A percentile compares a stretch with the other conserved stretches of the same genome.
These are phyloP conservation scores for Poecilobothrus nobilitatus DNA, from an alignment of 2,888 invertebrate genomes.

Conservation along the genomic window DNA sequence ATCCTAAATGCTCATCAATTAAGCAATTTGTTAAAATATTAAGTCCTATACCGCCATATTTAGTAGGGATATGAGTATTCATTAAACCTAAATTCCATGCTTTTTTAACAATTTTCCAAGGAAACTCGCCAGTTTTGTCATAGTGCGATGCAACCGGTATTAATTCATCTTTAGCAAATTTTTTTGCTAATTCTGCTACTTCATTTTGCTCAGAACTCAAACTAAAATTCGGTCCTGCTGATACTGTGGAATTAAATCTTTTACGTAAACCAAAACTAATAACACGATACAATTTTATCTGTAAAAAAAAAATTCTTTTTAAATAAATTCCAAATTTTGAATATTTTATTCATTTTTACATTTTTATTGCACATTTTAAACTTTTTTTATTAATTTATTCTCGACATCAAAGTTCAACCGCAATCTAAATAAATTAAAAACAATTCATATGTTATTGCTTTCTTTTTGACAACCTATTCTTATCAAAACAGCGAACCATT, in stretches of 20 bases:
- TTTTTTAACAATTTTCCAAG: slow-evolving; percentile 83
- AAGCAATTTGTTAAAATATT: slow-evolving; percentile 57
- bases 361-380: too few species aligned
- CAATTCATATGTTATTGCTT: too few species aligned
- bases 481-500: too few species aligned
- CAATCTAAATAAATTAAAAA: too few species aligned
- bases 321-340: too few species aligned
- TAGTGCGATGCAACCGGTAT: slow-evolving; percentile 74
- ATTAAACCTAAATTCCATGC: slow-evolving; percentile 75
- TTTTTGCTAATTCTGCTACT: slow-evolving; percentile 69
- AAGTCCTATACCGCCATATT: slow-evolving; percentile 58
- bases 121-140: slow-evolving; percentile 79
- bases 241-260: neutral
- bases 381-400: too few species aligned
- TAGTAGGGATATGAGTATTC: slow-evolving; percentile 69
- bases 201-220: slow-evolving; percentile 56
- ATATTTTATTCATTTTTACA: too few species aligned
- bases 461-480: too few species aligned
- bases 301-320: neutral
- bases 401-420: too few species aligned
- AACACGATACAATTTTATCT: neutral
- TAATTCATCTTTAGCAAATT: slow-evolving; percentile 81
- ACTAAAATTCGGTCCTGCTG: slow-evolving; percentile 11
- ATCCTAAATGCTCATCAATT: slow-evolving; percentile 62
- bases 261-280: neutral